These are phyloP conservation scores for Enteromius anoplus DNA, from an alignment of 2,797 vertebrate species.

Conservation along the genomic window DNA sequence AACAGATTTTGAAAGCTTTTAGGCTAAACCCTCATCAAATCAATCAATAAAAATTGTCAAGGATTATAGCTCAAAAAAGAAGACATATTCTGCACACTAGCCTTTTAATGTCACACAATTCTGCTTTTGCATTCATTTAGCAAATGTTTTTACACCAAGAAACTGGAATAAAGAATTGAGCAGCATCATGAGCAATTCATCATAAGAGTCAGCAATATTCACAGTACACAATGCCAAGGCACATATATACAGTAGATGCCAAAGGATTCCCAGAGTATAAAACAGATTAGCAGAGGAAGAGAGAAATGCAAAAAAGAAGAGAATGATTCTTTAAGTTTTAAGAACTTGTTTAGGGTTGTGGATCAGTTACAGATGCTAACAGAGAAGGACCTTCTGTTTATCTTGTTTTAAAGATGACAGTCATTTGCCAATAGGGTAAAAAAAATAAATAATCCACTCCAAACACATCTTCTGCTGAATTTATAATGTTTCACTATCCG, in stretches of 20 bases:
- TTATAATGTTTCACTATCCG: too few relatives aligned
- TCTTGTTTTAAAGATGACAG: not conserved
- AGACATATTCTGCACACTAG: not conserved
- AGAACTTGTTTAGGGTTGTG: not conserved
- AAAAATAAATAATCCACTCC: not conserved
- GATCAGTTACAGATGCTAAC: not conserved
- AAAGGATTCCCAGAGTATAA: not conserved
- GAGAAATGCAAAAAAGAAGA: not conserved
- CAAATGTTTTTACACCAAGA: not conserved
- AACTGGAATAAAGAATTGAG: not conserved
- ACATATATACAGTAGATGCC: not conserved
- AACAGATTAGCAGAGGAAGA: not conserved
- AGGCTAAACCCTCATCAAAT: not conserved
- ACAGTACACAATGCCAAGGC: not conserved
- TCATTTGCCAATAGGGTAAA: not conserved
- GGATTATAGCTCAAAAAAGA: not conserved
- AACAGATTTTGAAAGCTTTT: not conserved
- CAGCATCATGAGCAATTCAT: not conserved
- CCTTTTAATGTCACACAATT: not conserved
- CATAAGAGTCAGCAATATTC: not conserved
- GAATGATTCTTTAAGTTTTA: not conserved
- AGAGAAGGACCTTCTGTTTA: not conserved
- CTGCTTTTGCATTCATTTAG: not conserved
- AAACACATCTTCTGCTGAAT: not conserved
- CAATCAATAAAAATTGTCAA: not conserved